phyloP scores from a whole-genome alignment of 2,113 vertebrate genomes.

The Myrmophylax atrothorax region DNA sequence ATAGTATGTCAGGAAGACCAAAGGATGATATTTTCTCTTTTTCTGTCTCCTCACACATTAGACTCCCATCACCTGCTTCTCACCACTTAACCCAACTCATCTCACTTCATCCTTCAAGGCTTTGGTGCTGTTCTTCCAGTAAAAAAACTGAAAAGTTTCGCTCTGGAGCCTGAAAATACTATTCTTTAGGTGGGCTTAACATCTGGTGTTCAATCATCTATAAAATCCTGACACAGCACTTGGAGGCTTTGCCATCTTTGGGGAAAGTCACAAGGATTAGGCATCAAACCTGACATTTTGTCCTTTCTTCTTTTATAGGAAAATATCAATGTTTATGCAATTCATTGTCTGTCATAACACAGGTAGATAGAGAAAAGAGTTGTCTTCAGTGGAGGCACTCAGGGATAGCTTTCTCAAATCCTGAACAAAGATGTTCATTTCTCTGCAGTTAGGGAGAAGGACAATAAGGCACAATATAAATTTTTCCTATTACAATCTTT shows the following conservation, averaged over 20 bases:
- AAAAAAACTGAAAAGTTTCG: neutral
- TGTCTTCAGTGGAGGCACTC: neutral
- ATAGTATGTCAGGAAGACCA: neutral
- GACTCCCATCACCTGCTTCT: neutral
- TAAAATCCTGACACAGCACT: neutral
- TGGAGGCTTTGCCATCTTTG: neutral
- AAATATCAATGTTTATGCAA: neutral
- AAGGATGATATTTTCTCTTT: neutral
- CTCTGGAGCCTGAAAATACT: neutral
- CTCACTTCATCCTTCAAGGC: neutral
- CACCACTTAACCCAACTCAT: neutral
- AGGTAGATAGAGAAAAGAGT: neutral
- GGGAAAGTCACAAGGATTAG: neutral
- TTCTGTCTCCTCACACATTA: neutral
- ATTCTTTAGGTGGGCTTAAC: neutral
- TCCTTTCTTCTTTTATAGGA: neutral
- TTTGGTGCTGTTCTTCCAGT: neutral
- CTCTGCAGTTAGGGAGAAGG: neutral
- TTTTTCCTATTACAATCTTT: constrained; percentile 6
- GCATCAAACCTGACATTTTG: neutral
- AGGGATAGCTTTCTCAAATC: neutral
- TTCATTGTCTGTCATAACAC: neutral
- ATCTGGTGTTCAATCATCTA: neutral
- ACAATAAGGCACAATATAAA: neutral
- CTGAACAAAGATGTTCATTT: neutral